Conservation (phyloP, 2,888 invertebrate species). For the Herminia tarsipennalis region DNA sequence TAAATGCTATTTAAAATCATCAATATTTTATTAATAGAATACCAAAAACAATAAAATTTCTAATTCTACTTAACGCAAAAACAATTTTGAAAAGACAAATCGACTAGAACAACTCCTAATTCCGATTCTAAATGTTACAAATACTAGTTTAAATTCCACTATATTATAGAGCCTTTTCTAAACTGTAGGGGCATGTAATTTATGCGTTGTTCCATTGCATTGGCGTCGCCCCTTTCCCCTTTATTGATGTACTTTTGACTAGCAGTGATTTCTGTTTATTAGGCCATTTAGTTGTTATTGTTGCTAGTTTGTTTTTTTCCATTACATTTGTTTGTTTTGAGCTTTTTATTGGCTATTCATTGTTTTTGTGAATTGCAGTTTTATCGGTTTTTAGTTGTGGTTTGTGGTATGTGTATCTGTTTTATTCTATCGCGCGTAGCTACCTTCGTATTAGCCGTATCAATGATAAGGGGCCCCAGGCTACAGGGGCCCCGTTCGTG, state of each 20-base stretch:
- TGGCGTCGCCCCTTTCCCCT: conserved; percentile 59
- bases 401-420: neutral
- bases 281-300: conserved; percentile 70
- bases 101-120: no score
- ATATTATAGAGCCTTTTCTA: conserved; percentile 36
- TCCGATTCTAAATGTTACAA: neutral
- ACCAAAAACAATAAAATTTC: no score
- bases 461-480: no score
- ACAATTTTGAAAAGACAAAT: no score
- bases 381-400: neutral
- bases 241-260: conserved; percentile 82
- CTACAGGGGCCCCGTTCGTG: no score
- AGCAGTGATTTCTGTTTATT: conserved; percentile 80
- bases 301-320: conserved; percentile 54
- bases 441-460: no score
- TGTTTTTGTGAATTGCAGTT: conserved; percentile 9
- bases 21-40: no score
- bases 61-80: no score
- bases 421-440: no score
- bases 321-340: conserved; percentile 38
- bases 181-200: conserved; percentile 60
- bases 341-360: conserved; percentile 29
- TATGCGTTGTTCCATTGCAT: conserved; percentile 65
- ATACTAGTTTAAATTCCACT: conserved; percentile 39
- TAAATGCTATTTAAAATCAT: no score